Conservation (phyloP, 2,888 invertebrate species). For the Mylabris sibirica region DNA sequence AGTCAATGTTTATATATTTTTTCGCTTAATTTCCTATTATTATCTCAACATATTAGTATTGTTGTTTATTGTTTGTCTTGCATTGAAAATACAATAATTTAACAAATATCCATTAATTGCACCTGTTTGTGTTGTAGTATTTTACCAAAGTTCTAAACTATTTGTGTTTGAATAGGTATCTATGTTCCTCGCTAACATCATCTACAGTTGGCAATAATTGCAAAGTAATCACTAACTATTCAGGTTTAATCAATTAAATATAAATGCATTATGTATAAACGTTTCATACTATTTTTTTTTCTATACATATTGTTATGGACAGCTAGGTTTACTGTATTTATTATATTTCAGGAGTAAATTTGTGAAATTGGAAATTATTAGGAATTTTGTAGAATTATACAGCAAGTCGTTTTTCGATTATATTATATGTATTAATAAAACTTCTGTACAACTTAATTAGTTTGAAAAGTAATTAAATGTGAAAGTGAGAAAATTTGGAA, state of each 20-base stretch:
- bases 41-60: background rate
- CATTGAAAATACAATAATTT: background rate
- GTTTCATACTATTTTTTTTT: background rate
- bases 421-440: conserved; percentile 17
- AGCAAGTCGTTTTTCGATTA: background rate
- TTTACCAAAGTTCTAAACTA: conserved; percentile 15
- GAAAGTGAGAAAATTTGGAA: conserved; percentile 33
- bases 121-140: conserved; percentile 26
- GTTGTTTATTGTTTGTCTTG: background rate
- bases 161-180: conserved; percentile 22
- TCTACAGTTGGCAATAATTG: conserved; percentile 19
- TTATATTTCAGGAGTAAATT: too few species aligned
- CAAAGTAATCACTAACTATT: conserved; percentile 19
- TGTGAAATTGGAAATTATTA: too few species aligned
- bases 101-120: conserved; percentile 28
- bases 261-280: background rate
- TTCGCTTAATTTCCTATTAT: background rate
- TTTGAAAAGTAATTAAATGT: conserved; percentile 33
- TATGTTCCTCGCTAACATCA: background rate
- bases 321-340: too few species aligned
- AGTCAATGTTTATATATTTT: background rate
- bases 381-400: background rate
- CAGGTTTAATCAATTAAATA: conserved; percentile 14
- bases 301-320: too few species aligned
- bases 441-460: conserved; percentile 29